Base-by-base conservation (phyloP, 2,888 invertebrate genomes). In the Calliopum simillimum region DNA sequence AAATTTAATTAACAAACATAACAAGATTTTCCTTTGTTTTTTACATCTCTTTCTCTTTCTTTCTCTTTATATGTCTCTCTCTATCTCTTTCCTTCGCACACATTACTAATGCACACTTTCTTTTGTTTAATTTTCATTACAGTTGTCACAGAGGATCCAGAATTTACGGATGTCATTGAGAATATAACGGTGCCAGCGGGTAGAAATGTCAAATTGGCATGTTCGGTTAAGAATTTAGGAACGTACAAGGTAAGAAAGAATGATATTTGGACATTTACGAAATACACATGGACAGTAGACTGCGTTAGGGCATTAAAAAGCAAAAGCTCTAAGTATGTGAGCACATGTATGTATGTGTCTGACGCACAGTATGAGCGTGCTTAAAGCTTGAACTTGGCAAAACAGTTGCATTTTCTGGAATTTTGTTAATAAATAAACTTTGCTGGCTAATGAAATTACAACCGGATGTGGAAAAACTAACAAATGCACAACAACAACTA, bases 81-180 rank as follows among this genome's bases (percentile, higher is more conserved):
- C 19, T 44, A 4, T 33, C 33, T 33, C 47, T 14, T 47, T 47
- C 21, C 43, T 41, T 55, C 61, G 11, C 58, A 23, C n/a, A 47
- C 41, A 61, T 13, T 59, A 58, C 19, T 41, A 6, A 25, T 41
- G 47, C 23, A 46, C 69, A 25, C 53, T 62, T 72, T 71, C 66
- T n/a, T 71, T 33, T 33, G 75, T 21, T 76, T 66, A 70, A 72
- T 75, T 82, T 81, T 88, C 88, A 86, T 91, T 92, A 73, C 90
- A 93, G 90, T 88, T 77, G 91, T 92, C 77, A 89, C 90, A 53
- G 93, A 93, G 81, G 96, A 96, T 87, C 96, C 96, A 2, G 95
- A 95, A 86, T 96, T 96, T 87, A 92, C 94, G 72, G 95, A 95
- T 86, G 91, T 93, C 80, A 96, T 96, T 81, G 93, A 94, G 85